A percentile compares a stretch with the other conserved stretches of the same genome.
These are phyloP conservation scores for Drosophila lini DNA, from an alignment of 1,140 invertebrate genomes.

Conservation along the genomic window DNA sequence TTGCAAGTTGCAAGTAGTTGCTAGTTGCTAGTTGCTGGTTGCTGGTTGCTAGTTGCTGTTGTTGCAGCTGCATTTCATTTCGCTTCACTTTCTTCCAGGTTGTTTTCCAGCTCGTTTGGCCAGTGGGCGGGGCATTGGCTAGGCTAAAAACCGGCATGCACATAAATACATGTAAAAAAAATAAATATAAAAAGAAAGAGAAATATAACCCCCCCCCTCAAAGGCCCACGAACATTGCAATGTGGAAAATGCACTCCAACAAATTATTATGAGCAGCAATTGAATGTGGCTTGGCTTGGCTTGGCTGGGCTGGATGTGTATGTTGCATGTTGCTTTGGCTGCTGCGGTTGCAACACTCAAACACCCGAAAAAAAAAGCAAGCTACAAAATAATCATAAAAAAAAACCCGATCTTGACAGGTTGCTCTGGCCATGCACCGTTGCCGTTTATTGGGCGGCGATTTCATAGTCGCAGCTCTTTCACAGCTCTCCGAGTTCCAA, in stretches of 20 bases:
- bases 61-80: conserved; percentile 67
- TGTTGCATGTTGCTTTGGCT: conserved; percentile 3
- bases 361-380: conserved; percentile 45
- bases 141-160: conserved; percentile 44
- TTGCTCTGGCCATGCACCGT: conserved; percentile 45
- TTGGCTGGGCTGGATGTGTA: conserved; percentile 47
- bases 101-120: conserved; percentile 51
- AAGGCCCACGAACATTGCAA: conserved; percentile 59
- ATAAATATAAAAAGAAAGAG: conserved; percentile 11
- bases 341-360: conserved; percentile 63
- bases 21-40: conserved; percentile 11
- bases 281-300: conserved; percentile 25
- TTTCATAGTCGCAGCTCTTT: conserved; percentile 18
- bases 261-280: conserved; percentile 76
- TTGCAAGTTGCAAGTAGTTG: conserved; percentile 31
- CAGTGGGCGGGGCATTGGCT: conserved; percentile 21
- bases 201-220: conserved; percentile 21
- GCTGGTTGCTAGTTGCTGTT: conserved; percentile 18
- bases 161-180: neutral
- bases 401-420: conserved; percentile 65
- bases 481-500: neutral
- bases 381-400: conserved; percentile 33
- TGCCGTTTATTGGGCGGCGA: conserved; percentile 43
- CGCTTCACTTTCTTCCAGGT: conserved; percentile 77
- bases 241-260: conserved; percentile 77